Conservation (phyloP, 53 echinoderm and acorn worm genomes). For the Hippasteria phrygiana region DNA sequence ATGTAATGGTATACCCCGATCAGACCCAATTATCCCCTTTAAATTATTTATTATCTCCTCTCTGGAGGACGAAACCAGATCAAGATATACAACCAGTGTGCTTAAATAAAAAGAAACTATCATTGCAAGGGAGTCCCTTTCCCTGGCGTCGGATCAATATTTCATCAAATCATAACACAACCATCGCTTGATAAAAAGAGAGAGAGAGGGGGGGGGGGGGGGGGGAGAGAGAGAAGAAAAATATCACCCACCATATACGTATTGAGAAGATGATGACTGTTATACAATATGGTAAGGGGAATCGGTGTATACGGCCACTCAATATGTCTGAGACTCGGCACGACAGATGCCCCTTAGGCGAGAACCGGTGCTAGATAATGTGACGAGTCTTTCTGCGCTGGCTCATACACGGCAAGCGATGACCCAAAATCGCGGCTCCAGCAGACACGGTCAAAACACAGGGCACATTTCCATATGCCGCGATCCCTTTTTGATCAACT, state of each 20-base stretch:
- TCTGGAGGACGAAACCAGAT: neutral
- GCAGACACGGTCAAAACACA: too few relatives aligned
- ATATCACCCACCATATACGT: neutral
- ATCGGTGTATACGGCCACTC: slow-evolving; percentile 1
- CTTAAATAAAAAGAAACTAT: slow-evolving; percentile 5
- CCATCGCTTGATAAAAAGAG: slow-evolving; percentile 21
- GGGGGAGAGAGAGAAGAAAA: too few relatives aligned
- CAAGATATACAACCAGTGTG: neutral
- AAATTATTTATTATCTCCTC: neutral
- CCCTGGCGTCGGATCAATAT: slow-evolving; percentile 22
- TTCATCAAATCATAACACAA: slow-evolving; percentile 46
- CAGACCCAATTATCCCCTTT: neutral
- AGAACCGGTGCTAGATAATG: slow-evolving; percentile 22
- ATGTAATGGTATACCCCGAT: neutral
- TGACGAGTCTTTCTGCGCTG: neutral
- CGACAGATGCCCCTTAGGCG: slow-evolving; percentile 6
- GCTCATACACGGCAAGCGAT: neutral
- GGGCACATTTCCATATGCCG: slow-evolving; percentile 40
- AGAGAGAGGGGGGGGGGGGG: too few relatives aligned
- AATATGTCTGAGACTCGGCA: slow-evolving; percentile 23
- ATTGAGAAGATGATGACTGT: neutral
- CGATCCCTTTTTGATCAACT: neutral
- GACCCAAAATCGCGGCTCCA: neutral
- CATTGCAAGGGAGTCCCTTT: neutral
- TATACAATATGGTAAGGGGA: slow-evolving; percentile 38